Evolutionary conservation across 2,888 invertebrate species (phyloP).

Genomic region (Cremastobaeus sp.): DNA sequence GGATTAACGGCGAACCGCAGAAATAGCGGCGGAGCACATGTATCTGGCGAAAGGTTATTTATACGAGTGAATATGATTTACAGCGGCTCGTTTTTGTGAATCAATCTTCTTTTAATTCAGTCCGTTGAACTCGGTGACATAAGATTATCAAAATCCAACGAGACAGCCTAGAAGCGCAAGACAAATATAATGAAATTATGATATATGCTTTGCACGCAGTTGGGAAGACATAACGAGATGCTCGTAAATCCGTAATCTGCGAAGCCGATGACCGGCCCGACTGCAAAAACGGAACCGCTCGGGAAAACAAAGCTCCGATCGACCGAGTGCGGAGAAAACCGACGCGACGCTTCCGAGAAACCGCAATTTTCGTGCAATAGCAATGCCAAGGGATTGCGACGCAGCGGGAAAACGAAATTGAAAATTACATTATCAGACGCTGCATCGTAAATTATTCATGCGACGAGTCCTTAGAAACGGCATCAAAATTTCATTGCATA

Average conservation of each 20-base stretch:
- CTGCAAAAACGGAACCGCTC: constrained; percentile 28
- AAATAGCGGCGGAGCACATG: too few relatives aligned
- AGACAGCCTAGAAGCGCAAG: constrained; percentile 9
- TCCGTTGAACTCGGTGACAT: constrained; percentile 6
- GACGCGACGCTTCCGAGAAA: constrained; percentile 7
- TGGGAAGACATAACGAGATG: constrained; percentile 37
- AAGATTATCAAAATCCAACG: constrained; percentile 22
- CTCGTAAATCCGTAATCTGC: constrained; percentile 49
- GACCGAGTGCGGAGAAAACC: background rate
- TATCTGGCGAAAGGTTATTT: too few relatives aligned
- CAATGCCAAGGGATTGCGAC: constrained; percentile 8
- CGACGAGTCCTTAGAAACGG: constrained; percentile 20
- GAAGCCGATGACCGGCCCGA: constrained; percentile 50
- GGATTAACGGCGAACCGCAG: constrained; percentile 5
- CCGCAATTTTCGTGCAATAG: constrained; percentile 31
- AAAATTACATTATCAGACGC: constrained; percentile 32
- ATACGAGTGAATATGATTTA: too few relatives aligned
- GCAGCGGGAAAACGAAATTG: constrained; percentile 20
- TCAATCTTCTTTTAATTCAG: background rate
- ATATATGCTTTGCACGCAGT: constrained; percentile 39
- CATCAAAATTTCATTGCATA: constrained; percentile 45
- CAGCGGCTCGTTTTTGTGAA: background rate
- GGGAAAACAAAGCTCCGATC: constrained; percentile 34
- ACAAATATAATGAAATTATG: constrained; percentile 50
- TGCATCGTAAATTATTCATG: constrained; percentile 39